Percentiles rank a stretch among this genome's conserved stretches.
Conservation (phyloP, 1,140 invertebrate genomes). For the Megathymus violae region DNA sequence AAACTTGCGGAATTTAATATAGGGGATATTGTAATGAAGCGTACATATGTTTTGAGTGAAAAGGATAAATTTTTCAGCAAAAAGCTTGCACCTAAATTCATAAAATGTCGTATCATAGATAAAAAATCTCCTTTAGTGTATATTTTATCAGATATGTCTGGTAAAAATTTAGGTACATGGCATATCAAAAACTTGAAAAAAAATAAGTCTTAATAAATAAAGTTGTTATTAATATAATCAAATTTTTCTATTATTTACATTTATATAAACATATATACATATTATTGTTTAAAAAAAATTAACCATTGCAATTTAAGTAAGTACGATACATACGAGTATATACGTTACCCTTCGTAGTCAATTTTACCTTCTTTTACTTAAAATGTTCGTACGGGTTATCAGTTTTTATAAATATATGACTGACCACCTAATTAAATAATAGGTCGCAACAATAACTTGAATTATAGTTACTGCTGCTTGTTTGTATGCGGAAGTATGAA, state of each 20-base stretch:
- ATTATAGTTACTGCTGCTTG: no score
- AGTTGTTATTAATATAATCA: background rate
- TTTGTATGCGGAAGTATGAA: no score
- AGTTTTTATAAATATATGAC: no score
- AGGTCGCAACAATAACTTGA: no score
- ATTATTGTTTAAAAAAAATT: no score
- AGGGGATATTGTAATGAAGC: constrained; percentile 27
- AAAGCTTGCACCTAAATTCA: constrained; percentile 35
- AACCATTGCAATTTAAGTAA: no score
- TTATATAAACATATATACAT: background rate
- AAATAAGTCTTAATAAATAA: background rate
- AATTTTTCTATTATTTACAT: background rate
- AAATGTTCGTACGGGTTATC: no score
- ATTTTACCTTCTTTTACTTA: no score
- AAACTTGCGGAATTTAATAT: constrained; percentile 32
- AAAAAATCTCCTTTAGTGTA: constrained; percentile 37
- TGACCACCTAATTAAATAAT: no score
- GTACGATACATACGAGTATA: no score
- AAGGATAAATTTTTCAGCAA: constrained; percentile 24
- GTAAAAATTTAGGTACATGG: constrained; percentile 27
- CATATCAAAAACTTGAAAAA: constrained; percentile 39
- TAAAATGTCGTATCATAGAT: constrained; percentile 21
- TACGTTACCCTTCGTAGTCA: no score
- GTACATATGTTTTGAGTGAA: constrained; percentile 21
- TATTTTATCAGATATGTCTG: constrained; percentile 29